phyloP scores from a whole-genome alignment of 2,797 vertebrate genomes.

The Cossypha polioptera region DNA sequence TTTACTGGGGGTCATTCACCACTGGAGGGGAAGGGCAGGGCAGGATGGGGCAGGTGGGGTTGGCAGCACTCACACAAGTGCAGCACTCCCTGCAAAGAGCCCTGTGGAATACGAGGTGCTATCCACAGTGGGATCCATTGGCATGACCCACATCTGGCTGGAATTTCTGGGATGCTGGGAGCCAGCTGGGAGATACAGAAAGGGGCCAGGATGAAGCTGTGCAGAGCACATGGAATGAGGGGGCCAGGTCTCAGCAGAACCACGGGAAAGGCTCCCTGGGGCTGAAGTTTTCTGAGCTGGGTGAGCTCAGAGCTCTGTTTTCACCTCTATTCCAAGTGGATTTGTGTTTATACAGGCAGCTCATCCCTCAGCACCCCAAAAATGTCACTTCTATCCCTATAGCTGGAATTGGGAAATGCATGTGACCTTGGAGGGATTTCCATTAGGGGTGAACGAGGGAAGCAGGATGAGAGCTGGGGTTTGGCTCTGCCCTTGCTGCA shows the following conservation, averaged over 20 bases:
- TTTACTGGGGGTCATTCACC: neutral
- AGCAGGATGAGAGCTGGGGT: neutral
- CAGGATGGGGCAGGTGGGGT: rapidly evolving
- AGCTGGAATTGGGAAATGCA: rapidly evolving
- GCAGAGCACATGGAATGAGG: neutral
- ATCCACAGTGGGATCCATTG: rapidly evolving
- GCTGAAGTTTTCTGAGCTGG: neutral
- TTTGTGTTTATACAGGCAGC: rapidly evolving
- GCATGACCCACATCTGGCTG: neutral
- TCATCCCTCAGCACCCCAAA: neutral
- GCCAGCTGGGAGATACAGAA: neutral
- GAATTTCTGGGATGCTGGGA: neutral
- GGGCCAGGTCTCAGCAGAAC: neutral
- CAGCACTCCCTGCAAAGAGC: neutral
- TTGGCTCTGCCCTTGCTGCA: neutral
- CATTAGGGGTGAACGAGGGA: rapidly evolving
- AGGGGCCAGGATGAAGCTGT: neutral
- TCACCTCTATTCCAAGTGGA: neutral
- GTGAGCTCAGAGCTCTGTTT: neutral
- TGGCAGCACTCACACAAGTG: neutral
- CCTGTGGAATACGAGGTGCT: rapidly evolving
- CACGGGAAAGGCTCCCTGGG: too few relatives aligned
- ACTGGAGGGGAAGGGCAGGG: neutral
- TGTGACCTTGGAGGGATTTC: neutral
- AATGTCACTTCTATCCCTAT: rapidly evolving